Evolutionary conservation across 2,888 invertebrate species (phyloP), one percentile per base, ranked within the genome.

Genomic region (Dioctria rufipes): DNA sequence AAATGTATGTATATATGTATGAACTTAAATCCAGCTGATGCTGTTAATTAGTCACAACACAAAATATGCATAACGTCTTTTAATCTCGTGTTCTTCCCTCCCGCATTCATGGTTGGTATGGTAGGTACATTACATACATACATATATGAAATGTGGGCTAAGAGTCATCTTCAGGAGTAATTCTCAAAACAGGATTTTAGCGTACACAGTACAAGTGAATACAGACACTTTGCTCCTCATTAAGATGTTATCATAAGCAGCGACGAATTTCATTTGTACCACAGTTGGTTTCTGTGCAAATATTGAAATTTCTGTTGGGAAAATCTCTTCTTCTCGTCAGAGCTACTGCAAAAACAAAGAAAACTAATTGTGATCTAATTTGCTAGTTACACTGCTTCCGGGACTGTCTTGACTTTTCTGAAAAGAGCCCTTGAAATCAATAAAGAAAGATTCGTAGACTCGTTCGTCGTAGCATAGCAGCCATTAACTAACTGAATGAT

Each of bases 31-130:
- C 67, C 67, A 67, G 67, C 67, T 67, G 67, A 67, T 67, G 67
- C 46, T 46, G 67, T 67, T 67, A 67, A 67, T 67, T 67, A 67
- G 67, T 67, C 67, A 67, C 43, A 67, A 67, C n/a, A 46, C 67
- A n/a, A 25, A 46, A 25, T 46, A 46, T 25, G 67, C 46, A 67
- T 13, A 46, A 67, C 67, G 46, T 43, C 25, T 25, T 67, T 43
- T 67, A 67, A 67, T 67, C 43, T 46, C 46, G 5, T 46, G 8
- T 43, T 67, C 67, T 67, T n/a, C 8, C 43, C 6, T 43, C 13
- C 42, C 25, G 46, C 43, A 39, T 42, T 25, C 25, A 25, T 25
- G 25, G 25, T 25, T 25, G 25, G 25, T 25, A 25, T 25, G 25
- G 1, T 25, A 25, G 25, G 25, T 25, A 25, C 25, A 25, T 25